Base-by-base conservation (phyloP, 1,140 invertebrate genomes). In the Drosophila kepulauana region DNA sequence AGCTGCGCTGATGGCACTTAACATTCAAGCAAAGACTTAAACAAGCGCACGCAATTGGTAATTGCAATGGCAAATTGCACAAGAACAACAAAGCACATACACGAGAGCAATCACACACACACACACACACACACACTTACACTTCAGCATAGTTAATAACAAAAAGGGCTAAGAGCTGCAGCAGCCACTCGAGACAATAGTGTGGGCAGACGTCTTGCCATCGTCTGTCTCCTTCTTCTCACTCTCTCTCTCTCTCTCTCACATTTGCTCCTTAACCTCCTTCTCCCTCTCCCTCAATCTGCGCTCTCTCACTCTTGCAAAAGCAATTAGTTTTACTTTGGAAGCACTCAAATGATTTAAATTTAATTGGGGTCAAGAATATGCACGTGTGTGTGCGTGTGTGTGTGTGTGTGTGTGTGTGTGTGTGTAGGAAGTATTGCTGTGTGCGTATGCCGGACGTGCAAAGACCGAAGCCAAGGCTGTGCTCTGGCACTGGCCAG, bases 311-410 rank as follows among this genome's bases (percentile, higher is more conserved):
- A 10, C 7, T 30, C 25, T 13, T 2, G 20, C 52, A 69, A 82
- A 86, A 88, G 78, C 82, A 87, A 84, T 87, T 87, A 87, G 84
- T 87, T 86, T 87, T 74, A 80, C 84, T 87, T 88, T 65, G 64
- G 72, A 56, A 69, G 77, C 84, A 80, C 82, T 87, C 80, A 75
- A 88, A 89, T 87, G 82, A 89, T 88, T 87, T 87, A 87, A 87
- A 80, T 87, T 88, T 87, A 87, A 89, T 87, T 87, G 84, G 77
- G 84, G 80, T 84, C 84, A 87, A 87, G 79, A 77, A 71, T 80
- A 71, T 65, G 49, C 49, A 65, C 28, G 58, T 54, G 43, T 57
- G 8, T 54, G 16, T 20, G 41, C 16, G 11, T 33, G 49, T 33
- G 43, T 15, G 10, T 33, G 35, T 33, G 45, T 59, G 46, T 78